phyloP scores from a whole-genome alignment of 2,797 vertebrate genomes.

The Antennarius maculatus region DNA sequence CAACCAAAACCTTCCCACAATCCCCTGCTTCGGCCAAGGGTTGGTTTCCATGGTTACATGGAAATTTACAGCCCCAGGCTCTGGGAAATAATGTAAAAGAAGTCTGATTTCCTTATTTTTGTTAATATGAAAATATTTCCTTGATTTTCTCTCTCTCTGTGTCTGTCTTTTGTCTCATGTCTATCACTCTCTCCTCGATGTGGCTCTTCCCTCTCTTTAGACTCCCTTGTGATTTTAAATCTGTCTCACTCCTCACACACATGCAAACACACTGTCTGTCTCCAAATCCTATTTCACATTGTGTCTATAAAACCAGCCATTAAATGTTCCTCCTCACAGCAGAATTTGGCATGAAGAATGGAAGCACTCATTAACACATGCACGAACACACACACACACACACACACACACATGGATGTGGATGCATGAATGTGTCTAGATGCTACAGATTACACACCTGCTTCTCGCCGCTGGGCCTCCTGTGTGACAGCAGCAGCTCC shows the following conservation, averaged over 20 bases:
- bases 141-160: not conserved
- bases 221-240: constrained; percentile 6
- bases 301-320: constrained; percentile 49
- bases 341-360: constrained; percentile 42
- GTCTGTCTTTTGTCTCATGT: not conserved
- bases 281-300: constrained; percentile 70
- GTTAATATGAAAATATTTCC: not conserved
- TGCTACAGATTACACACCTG: constrained; percentile 77
- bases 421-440: not conserved
- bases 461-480: constrained; percentile 90
- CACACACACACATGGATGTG: not conserved
- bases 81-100: constrained; percentile 21
- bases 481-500: constrained; percentile 93
- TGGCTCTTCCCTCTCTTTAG: not conserved
- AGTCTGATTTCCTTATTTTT: not conserved
- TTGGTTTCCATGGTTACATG: constrained; percentile 48
- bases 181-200: not conserved
- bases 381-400: constrained; percentile 11
- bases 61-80: constrained; percentile 34
- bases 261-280: constrained; percentile 46
- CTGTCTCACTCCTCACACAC: constrained; percentile 14
- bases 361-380: constrained; percentile 22
- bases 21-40: constrained; percentile 57
- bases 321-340: constrained; percentile 53
- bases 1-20: constrained; percentile 66